Evolutionary conservation across 2,113 vertebrate genomes (phyloP), one percentile per base, ranked within the genome.

Genomic region (Gopherus evgoodei): DNA sequence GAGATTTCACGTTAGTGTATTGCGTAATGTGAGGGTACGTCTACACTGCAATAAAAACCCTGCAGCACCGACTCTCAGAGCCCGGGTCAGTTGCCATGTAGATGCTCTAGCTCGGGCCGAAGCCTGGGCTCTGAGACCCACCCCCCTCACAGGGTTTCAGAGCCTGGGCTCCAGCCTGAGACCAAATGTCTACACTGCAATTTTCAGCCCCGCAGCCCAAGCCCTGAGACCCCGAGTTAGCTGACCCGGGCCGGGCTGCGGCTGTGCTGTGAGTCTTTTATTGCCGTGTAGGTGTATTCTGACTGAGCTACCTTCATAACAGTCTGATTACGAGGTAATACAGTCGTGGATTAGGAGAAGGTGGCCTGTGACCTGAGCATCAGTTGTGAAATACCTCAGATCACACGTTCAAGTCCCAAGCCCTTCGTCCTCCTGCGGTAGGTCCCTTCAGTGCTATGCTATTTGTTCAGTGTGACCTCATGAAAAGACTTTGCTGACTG

Each of bases 271-370:
- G 35, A 3, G 62, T 69, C 35, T 69, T 69, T n/a, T 19, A 65
- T 65, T n/a, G 59, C 59, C 31, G 59, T 31, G 29, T 62, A 59
- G 57, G 25, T 59, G 11, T 59, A 29, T 59, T 6, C 47, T 83
- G 83, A 21, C 8, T 93, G 53, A 54, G 53, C 53, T 89, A 93
- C 90, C 76, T n/a, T 57, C 76, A 53, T 52, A 83, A 69, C 76
- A n/a, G 62, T 79, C 22, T 53, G 57, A 65, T 47, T 82, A 53
- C 17, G 62, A 62, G 82, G 50, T 83, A 80, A 65, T 47, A 35
- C n/a, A 85, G 62, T 12, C 44, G 3, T 9, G 62, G 31, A 72
- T 95, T 87, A 79, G 47, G 65, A 75, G 86, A 27, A 83, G 90
- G 89, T 65, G 83, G 90, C 81, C 83, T 52, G 10, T 50, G 81